Evolutionary conservation across 2,797 vertebrate genomes (phyloP).

Genomic region (Cyclura pinguis): DNA sequence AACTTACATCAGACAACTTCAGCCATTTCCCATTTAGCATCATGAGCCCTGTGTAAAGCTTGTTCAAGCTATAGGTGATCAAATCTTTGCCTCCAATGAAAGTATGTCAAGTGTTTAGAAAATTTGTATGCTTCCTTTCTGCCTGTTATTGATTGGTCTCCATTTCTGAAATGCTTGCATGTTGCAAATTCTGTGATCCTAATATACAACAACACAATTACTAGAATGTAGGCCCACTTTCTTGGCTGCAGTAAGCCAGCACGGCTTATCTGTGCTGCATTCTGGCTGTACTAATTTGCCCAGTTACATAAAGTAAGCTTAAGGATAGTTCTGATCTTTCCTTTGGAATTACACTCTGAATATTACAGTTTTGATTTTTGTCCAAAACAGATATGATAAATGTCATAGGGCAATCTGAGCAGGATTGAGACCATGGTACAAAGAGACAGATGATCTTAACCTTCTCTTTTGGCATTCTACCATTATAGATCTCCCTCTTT

Average conservation of each 20-base stretch:
- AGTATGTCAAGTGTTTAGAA: background rate
- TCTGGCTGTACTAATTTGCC: too few relatives aligned
- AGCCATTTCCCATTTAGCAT: background rate
- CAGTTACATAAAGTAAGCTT: too few relatives aligned
- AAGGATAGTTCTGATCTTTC: too few relatives aligned
- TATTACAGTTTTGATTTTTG: too few relatives aligned
- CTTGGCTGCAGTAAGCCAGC: too few relatives aligned
- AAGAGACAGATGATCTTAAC: background rate
- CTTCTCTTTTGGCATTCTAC: background rate
- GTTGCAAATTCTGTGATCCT: background rate
- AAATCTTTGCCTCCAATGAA: background rate
- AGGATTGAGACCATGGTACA: background rate
- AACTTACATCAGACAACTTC: too few relatives aligned
- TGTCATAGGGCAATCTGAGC: too few relatives aligned
- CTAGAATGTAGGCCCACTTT: too few relatives aligned
- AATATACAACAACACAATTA: background rate
- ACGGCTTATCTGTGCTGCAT: too few relatives aligned
- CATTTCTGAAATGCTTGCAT: background rate
- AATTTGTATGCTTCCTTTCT: background rate
- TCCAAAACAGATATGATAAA: too few relatives aligned
- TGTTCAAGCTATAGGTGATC: background rate
- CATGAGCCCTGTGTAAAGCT: background rate
- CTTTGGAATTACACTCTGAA: too few relatives aligned
- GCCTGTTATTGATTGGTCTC: background rate
- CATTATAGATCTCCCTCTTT: background rate